Evolutionary conservation across 2,888 invertebrate genomes (phyloP).

Genomic region (Tinea pellionella): DNA sequence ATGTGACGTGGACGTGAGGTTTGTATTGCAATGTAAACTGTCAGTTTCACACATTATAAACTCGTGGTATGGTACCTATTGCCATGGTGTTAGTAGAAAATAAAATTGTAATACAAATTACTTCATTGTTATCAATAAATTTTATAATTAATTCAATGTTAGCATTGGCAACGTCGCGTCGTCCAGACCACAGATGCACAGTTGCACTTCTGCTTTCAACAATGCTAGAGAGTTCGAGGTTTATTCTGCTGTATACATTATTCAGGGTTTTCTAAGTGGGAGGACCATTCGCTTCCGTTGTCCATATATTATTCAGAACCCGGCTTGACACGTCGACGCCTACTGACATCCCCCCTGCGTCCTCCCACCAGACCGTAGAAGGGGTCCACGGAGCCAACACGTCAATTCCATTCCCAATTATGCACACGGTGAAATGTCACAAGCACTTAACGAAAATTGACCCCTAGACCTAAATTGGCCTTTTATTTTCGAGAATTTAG

Average conservation of each 20-base stretch:
- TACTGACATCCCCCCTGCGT: slow-evolving; percentile 27
- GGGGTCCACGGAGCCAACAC: slow-evolving; percentile 24
- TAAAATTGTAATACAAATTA: too few relatives aligned
- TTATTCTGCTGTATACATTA: slow-evolving; percentile 46
- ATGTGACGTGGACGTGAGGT: too few relatives aligned
- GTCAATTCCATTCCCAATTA: slow-evolving; percentile 63
- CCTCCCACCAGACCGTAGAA: slow-evolving; percentile 20
- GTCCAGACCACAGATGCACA: not conserved
- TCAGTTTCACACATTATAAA: too few relatives aligned
- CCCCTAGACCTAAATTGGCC: slow-evolving; percentile 65
- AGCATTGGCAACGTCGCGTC: not conserved
- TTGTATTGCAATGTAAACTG: too few relatives aligned
- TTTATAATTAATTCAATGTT: not conserved
- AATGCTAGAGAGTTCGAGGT: slow-evolving; percentile 17
- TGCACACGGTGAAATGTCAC: slow-evolving; percentile 61
- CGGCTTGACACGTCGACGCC: slow-evolving; percentile 65
- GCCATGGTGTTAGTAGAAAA: too few relatives aligned
- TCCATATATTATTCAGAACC: slow-evolving; percentile 58
- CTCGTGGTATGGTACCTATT: too few relatives aligned
- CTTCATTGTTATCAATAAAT: too few relatives aligned
- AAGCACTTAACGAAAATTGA: slow-evolving; percentile 51
- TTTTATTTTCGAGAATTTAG: slow-evolving; percentile 48
- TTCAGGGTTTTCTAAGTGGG: slow-evolving; percentile 60
- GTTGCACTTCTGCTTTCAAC: not conserved
- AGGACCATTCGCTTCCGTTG: slow-evolving; percentile 54